Evolutionary conservation across 1,140 invertebrate species (phyloP).

Genomic region (Pectinophora gossypiella): DNA sequence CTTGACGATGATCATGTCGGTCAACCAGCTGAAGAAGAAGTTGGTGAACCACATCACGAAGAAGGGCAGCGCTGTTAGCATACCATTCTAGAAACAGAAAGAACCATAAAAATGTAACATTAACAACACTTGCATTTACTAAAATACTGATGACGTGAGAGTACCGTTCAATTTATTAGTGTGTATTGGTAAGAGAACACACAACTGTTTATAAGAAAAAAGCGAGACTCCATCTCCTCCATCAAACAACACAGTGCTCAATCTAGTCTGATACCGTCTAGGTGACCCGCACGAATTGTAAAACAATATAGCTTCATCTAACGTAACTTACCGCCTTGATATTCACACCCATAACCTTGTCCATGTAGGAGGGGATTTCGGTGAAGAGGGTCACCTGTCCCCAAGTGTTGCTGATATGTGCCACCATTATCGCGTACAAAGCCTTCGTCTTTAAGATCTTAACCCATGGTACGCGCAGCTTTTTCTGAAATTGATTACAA

Average conservation of each 20-base stretch:
- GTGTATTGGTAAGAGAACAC: too few species aligned
- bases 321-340: conserved; percentile 78
- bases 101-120: too few species aligned
- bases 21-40: conserved; percentile 68
- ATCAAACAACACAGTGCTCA: too few species aligned
- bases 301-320: background rate
- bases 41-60: conserved; percentile 72
- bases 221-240: too few species aligned
- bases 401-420: conserved; percentile 90
- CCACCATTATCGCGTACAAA: conserved; percentile 86
- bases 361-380: conserved; percentile 91
- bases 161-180: too few species aligned
- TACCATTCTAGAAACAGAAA: conserved; percentile 74
- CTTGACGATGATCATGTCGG: conserved; percentile 64
- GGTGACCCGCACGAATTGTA: too few species aligned
- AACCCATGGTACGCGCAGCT: conserved; percentile 80
- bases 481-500: conserved; percentile 71
- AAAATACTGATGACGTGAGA: too few species aligned
- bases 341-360: conserved; percentile 85
- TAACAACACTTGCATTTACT: too few species aligned
- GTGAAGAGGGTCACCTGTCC: conserved; percentile 92
- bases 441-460: conserved; percentile 83
- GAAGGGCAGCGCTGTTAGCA: conserved; percentile 81
- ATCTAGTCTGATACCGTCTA: too few species aligned
- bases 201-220: too few species aligned